Conservation (phyloP, 2,113 vertebrate genomes). For the Desmodus rotundus region DNA sequence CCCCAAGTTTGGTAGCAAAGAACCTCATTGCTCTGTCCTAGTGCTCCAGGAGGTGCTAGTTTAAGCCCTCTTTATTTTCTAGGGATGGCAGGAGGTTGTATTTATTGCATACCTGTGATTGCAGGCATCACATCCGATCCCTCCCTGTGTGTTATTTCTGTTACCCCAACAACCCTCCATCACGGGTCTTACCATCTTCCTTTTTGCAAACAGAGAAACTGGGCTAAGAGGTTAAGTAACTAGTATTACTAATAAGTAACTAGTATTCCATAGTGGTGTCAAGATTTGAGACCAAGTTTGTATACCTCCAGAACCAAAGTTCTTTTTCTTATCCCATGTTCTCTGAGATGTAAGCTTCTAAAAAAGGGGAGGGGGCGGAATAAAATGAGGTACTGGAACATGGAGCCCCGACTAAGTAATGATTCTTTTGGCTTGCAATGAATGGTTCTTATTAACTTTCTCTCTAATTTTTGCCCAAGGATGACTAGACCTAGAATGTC, state of each 20-base stretch:
- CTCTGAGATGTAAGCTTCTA: neutral
- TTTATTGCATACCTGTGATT: neutral
- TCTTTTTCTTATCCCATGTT: neutral
- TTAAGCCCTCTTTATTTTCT: neutral
- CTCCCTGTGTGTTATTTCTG: neutral
- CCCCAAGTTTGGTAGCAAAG: neutral
- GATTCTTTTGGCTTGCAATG: neutral
- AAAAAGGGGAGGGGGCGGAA: neutral
- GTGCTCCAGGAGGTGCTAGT: neutral
- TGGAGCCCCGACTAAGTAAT: neutral
- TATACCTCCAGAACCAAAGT: neutral
- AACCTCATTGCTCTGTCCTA: neutral
- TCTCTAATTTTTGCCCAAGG: neutral
- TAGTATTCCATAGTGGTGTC: neutral
- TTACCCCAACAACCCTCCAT: neutral
- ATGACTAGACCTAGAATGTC: neutral
- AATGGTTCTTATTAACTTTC: neutral
- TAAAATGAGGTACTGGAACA: constrained; percentile 23
- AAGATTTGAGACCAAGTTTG: constrained; percentile 1
- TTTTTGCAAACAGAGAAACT: neutral
- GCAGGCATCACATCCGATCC: neutral
- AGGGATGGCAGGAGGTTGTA: neutral
- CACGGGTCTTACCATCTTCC: neutral
- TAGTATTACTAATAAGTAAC: neutral
- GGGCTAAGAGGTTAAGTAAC: neutral